These are phyloP conservation scores for Ranitomeya imitator DNA, from an alignment of 2,113 vertebrate species.

Conservation along the genomic window DNA sequence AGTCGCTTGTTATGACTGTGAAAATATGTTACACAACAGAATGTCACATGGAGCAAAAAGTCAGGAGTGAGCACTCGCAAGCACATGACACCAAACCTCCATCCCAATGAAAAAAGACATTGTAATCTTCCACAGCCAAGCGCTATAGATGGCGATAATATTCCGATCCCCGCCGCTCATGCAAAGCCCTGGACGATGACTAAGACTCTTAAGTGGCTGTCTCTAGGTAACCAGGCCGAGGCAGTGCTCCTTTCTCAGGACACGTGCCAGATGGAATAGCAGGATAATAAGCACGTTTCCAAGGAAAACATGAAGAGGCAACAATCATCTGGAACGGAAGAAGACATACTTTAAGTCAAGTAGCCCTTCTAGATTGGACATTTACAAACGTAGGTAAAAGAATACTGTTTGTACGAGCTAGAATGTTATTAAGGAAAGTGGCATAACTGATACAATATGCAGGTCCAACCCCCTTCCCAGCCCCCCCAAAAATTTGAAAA, in stretches of 20 bases:
- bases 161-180: neutral
- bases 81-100: neutral
- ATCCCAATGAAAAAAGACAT: neutral
- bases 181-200: constrained; percentile 26
- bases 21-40: neutral
- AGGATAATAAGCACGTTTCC: constrained; percentile 48
- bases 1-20: neutral
- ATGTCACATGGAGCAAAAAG: constrained; percentile 14
- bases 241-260: constrained; percentile 51
- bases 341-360: constrained; percentile 13
- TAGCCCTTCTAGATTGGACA: neutral
- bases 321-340: neutral
- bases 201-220: constrained; percentile 56
- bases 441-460: neutral
- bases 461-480: too few species aligned
- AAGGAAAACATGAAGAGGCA: constrained; percentile 27
- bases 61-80: too few species aligned
- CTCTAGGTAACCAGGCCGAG: constrained; percentile 59
- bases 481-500: neutral
- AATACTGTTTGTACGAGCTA: neutral
- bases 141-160: constrained; percentile 21
- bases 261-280: constrained; percentile 54
- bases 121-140: constrained; percentile 28
- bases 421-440: neutral
- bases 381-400: neutral